These are phyloP conservation scores for Neotoxoptera formosana DNA, from an alignment of 1,140 invertebrate genomes.

Conservation along the genomic window DNA sequence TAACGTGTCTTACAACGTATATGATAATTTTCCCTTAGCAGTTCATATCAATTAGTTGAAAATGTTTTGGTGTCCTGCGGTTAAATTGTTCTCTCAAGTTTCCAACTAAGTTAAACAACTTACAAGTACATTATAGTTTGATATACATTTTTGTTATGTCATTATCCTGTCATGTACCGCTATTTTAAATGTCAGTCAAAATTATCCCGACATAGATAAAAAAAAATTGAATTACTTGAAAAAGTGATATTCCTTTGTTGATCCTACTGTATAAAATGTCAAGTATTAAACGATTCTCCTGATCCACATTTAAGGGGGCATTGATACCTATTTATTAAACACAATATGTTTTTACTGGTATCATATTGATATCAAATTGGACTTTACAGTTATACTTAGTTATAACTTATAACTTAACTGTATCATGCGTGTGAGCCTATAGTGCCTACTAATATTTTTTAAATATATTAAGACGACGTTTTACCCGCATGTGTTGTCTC, in stretches of 20 bases:
- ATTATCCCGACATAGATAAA: background rate
- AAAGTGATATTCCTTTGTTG: background rate
- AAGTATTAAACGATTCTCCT: background rate
- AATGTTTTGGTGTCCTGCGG: background rate
- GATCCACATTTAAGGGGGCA: too few species aligned
- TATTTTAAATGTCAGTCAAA: background rate
- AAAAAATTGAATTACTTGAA: background rate
- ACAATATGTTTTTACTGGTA: background rate
- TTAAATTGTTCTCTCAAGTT: background rate
- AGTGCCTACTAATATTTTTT: too few species aligned
- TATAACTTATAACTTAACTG: background rate
- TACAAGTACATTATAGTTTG: background rate
- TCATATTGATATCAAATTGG: background rate
- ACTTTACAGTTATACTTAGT: too few species aligned
- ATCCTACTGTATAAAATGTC: background rate
- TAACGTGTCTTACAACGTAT: background rate
- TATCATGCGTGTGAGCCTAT: background rate
- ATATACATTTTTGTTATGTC: background rate
- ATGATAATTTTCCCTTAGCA: background rate
- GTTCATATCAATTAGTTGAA: background rate
- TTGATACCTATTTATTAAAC: background rate
- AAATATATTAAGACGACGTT: background rate
- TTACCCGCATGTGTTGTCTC: background rate
- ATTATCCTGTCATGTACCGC: background rate
- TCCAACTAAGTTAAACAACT: slow-evolving; percentile 4